A percentile compares a stretch with the other conserved stretches of the same genome.
These are phyloP conservation scores for Lymantria monacha DNA, from an alignment of 2,888 invertebrate species.

Conservation along the genomic window DNA sequence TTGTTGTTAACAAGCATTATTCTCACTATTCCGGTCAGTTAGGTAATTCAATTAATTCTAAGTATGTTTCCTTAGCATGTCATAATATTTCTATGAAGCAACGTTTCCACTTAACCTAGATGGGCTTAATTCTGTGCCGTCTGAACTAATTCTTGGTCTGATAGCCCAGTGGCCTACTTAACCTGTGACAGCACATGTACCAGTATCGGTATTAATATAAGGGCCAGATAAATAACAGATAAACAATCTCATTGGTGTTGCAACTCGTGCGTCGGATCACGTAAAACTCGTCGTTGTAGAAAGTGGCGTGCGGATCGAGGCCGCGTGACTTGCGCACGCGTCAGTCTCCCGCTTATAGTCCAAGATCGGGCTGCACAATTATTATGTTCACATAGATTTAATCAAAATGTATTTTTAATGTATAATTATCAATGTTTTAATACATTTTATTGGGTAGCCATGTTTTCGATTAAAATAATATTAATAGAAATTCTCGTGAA, in stretches of 20 bases:
- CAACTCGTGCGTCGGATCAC: slow-evolving; percentile 24
- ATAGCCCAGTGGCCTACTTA: neutral
- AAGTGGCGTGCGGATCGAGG: slow-evolving; percentile 33
- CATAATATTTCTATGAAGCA: neutral
- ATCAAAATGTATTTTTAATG: no score
- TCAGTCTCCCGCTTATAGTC: neutral
- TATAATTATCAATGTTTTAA: no score
- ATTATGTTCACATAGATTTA: neutral
- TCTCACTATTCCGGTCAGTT: no score
- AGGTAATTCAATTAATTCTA: no score
- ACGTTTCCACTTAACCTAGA: neutral
- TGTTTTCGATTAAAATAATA: no score
- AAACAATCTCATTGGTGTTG: slow-evolving; percentile 13
- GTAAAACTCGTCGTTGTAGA: slow-evolving; percentile 31
- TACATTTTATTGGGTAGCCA: no score
- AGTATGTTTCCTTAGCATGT: neutral
- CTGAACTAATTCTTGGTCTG: neutral
- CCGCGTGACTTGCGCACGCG: slow-evolving; percentile 17
- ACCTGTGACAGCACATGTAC: neutral
- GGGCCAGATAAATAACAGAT: slow-evolving; percentile 15
- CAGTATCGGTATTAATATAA: slow-evolving; percentile 10
- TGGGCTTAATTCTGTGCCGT: neutral
- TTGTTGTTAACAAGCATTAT: no score
- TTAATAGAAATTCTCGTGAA: no score
- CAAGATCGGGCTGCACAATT: neutral